Base-by-base conservation (phyloP, 2,888 invertebrate genomes). In the Melieria omissa region DNA sequence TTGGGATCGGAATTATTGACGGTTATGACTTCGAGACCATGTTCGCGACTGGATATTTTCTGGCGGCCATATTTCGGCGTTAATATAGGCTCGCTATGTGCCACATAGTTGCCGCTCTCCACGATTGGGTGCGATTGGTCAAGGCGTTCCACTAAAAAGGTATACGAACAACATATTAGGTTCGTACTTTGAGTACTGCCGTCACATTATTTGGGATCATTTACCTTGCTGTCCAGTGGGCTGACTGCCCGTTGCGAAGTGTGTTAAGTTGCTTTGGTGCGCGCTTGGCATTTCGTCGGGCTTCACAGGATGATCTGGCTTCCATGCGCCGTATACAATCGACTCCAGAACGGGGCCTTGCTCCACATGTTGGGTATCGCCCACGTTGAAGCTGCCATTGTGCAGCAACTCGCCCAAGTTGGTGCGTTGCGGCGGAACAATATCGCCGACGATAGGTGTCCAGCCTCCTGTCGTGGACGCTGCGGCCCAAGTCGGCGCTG, bases 241-340 rank as follows among this genome's bases (percentile, higher is more conserved):
- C 52, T 71, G 29, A 29, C 29, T 29, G 29, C 3, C 2, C 29
- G 29, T 29, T 29, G 29, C 29, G 29, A 29, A 29, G 29, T 29
- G 29, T 29, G 29, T 29, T 29, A 29, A 29, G 29, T 29, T 29
- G 29, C 29, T 29, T 29, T 29, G 29, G 29, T 29, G 29, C 29
- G 29, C 29, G 29, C 2, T 29, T 1, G 29, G 46, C 12, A 71
- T 71, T 4, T 73, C 72, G 10, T 75, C 70, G 5, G 83, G 83
- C 16, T 72, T 76, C 10, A 76, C 67, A 8, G 83, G 82, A 58
- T 76, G 81, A 41, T 83, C 80, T 10, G 82, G 80, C 72, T 84
- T 84, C 83, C 83, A 83, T 54, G 82, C 81, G 49, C 83, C 84
- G 68, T 84, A 83, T 12, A 84, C 81, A 49, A 83, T 80, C 0